A percentile compares a stretch with the other conserved stretches of the same genome.
phyloP scores from a whole-genome alignment of 2,113 vertebrate species.

The Psilopogon haemacephalus region DNA sequence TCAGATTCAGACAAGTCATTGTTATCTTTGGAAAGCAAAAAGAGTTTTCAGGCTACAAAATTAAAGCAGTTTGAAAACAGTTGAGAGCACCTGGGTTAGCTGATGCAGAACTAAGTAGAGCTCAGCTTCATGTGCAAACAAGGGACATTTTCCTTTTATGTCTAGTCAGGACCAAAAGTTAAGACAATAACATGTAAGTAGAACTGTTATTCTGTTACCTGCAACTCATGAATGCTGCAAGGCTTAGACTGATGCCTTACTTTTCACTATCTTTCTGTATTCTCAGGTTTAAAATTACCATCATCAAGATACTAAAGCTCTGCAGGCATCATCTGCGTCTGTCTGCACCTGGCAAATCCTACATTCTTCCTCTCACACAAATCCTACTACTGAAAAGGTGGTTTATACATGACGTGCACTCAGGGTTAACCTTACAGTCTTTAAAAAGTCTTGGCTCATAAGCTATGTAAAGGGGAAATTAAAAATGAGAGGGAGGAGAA shows the following conservation, averaged over 20 bases:
- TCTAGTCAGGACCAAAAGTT: background rate
- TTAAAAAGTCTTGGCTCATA: constrained; percentile 7
- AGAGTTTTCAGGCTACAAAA: background rate
- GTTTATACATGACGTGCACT: constrained; percentile 59
- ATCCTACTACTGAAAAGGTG: constrained; percentile 63
- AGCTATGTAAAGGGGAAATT: constrained; percentile 25
- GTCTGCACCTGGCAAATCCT: constrained; percentile 66
- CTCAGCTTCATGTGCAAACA: background rate
- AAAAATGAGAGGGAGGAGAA: constrained; percentile 2
- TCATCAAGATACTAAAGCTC: constrained; percentile 55
- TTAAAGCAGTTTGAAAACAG: background rate
- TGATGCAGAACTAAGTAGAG: constrained; percentile 11
- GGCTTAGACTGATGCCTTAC: background rate
- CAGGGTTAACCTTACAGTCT: constrained; percentile 41
- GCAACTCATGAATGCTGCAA: background rate
- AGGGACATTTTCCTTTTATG: background rate
- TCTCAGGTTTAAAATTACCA: constrained; percentile 43
- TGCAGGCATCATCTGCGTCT: constrained; percentile 55
- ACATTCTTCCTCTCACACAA: constrained; percentile 41
- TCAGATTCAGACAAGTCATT: background rate
- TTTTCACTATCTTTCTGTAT: background rate
- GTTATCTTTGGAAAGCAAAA: background rate
- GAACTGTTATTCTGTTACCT: constrained; percentile 8
- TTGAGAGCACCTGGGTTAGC: constrained; percentile 11
- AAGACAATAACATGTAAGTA: background rate